Conservation (phyloP, 2,888 invertebrate genomes). For the Microplitis manilae region DNA sequence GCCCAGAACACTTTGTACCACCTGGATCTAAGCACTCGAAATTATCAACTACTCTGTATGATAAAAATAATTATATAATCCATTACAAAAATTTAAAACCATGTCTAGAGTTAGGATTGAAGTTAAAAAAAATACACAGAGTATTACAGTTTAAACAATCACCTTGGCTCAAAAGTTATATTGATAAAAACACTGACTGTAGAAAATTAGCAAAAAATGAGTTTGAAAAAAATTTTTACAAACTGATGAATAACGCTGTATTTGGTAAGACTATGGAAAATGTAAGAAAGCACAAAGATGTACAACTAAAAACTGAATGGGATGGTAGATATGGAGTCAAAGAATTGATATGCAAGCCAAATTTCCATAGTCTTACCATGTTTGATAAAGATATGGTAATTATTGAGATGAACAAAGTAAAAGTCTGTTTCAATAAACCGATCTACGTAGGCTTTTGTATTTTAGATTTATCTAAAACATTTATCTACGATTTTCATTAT, state of each 20-base stretch:
- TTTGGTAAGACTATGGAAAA: conserved; percentile 37
- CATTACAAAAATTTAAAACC: conserved; percentile 6
- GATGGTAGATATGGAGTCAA: conserved; percentile 42
- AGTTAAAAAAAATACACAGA: conserved; percentile 35
- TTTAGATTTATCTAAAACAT: conserved; percentile 43
- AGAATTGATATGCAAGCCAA: too few relatives aligned
- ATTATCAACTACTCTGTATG: too few relatives aligned
- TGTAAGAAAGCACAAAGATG: conserved; percentile 57
- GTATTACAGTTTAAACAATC: conserved; percentile 29
- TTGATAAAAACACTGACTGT: conserved; percentile 28
- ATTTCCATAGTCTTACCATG: too few relatives aligned
- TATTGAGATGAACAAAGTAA: too few relatives aligned
- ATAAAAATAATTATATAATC: too few relatives aligned
- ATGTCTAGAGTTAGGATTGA: conserved; percentile 28
- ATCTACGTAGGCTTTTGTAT: conserved; percentile 43
- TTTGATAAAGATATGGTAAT: too few relatives aligned
- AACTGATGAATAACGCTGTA: conserved; percentile 27
- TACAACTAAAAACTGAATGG: conserved; percentile 57
- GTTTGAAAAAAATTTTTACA: conserved; percentile 26
- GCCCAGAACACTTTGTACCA: too few relatives aligned
- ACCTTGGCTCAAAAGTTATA: conserved; percentile 24
- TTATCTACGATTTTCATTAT: conserved; percentile 50
- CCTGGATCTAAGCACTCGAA: too few relatives aligned
- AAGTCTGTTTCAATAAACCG: too few relatives aligned
- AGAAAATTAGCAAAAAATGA: conserved; percentile 2